A percentile compares a stretch with the other conserved stretches of the same genome.
Evolutionary conservation across 2,113 vertebrate genomes (phyloP).

Genomic region (Amazona guildingii): DNA sequence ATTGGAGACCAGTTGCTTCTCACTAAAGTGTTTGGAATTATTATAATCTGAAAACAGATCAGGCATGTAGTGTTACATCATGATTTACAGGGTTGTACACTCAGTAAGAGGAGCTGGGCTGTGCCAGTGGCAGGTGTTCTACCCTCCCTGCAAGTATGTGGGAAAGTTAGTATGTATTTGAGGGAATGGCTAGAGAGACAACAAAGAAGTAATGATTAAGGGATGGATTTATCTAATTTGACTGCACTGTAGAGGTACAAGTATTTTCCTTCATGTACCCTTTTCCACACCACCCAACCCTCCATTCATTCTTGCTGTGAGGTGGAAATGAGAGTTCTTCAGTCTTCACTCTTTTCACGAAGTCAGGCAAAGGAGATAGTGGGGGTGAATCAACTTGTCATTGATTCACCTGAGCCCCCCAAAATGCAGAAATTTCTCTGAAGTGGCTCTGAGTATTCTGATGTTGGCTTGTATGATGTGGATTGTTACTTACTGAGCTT

Average conservation of each 20-base stretch:
- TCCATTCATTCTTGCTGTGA: neutral
- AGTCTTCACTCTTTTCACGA: neutral
- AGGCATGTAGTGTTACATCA: neutral
- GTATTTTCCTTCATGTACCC: neutral
- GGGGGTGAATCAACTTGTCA: neutral
- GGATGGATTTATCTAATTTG: neutral
- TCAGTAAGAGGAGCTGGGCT: neutral
- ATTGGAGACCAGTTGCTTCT: neutral
- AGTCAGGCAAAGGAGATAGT: neutral
- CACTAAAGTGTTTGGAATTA: neutral
- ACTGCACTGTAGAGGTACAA: neutral
- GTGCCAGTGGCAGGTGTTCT: neutral
- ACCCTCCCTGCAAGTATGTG: neutral
- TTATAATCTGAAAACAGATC: neutral
- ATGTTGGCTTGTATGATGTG: neutral
- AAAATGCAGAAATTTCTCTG: neutral
- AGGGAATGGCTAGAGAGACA: neutral
- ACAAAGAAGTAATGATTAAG: neutral
- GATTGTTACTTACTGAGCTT: neutral
- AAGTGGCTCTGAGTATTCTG: neutral
- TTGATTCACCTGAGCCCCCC: neutral
- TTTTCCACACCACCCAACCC: neutral
- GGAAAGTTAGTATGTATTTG: neutral
- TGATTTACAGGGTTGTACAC: neutral
- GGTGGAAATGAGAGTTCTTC: neutral